Base-by-base conservation (phyloP, 2,797 vertebrate species). In the Gorsachius magnificus region DNA sequence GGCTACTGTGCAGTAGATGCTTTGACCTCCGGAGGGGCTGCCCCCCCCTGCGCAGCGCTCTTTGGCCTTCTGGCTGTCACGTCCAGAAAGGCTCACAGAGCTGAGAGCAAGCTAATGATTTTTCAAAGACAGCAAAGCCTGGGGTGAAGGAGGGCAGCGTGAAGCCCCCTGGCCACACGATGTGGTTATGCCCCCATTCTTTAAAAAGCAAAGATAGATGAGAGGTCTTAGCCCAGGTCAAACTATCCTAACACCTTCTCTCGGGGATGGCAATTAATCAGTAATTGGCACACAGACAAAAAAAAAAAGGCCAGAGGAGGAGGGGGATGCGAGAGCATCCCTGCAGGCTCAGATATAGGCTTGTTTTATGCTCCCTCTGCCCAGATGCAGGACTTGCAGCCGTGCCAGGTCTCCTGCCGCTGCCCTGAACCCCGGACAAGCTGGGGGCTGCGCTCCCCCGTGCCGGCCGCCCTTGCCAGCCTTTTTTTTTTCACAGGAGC, bases 381-480 rank as follows among this genome's bases (percentile, higher is more conserved):
- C 36, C 1, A 1, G 8, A 14, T 25, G 29, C 50, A 56, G 26
- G 57, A 69, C 31, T 36, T 61, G 13, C 26, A 78, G 35, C 28
- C 3, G 2, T 22, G 45, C 9, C 8, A 50, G 50, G 13, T 50
- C 22, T 50, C 31, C 33, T 28, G 22, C 8, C 1, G 1, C 69
- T 48, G 53, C 12, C 65, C 33, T 1, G 1, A 77, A 13, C 4
- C 24, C 35, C 1, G 1, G 54, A 21, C 11, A 51, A 35, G 20
- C 13, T 25, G 13, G 10, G 20, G 24, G 33, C 18, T 66, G 28
- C 1, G 0, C 9, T 65, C 10, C 14, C 18, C 28, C 13, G 1
- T 1, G 3, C 29, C 2, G 4, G 33, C 17, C 5, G 4, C 0
- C 1, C 16, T 89, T 20, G 0, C 10, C 41, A 89, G 82, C 66